phyloP scores from a whole-genome alignment of 2,888 invertebrate species.

The Zeuzera pyrina region DNA sequence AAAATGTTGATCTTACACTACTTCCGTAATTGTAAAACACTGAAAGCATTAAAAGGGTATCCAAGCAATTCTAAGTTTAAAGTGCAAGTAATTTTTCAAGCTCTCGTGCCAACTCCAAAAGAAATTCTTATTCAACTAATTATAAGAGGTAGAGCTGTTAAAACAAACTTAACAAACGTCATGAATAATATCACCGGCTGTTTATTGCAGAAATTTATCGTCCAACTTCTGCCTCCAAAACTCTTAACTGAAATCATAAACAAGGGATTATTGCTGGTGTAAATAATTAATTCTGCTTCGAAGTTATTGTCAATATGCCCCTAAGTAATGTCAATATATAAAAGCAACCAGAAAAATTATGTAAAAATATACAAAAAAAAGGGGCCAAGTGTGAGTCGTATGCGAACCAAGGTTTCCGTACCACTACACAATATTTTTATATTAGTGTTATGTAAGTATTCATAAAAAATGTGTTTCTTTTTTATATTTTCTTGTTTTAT shows the following conservation, averaged over 20 bases:
- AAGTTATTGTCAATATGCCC: constrained; percentile 35
- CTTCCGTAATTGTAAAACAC: background rate
- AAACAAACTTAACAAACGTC: constrained; percentile 58
- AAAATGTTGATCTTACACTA: background rate
- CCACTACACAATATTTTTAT: too few relatives aligned
- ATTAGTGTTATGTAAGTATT: too few relatives aligned
- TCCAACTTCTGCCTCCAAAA: constrained; percentile 50
- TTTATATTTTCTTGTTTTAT: too few relatives aligned
- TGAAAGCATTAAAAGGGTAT: too few relatives aligned
- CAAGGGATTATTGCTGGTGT: constrained; percentile 43
- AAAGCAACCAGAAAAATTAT: too few relatives aligned
- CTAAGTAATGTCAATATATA: too few relatives aligned
- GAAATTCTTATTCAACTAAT: constrained; percentile 48
- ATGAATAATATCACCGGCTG: constrained; percentile 65
- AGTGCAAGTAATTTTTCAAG: constrained; percentile 24
- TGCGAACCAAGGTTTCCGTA: too few relatives aligned
- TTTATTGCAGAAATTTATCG: constrained; percentile 60
- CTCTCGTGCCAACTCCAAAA: too few relatives aligned
- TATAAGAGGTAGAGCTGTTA: constrained; percentile 50
- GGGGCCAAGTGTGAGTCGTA: too few relatives aligned
- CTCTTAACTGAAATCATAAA: constrained; percentile 59
- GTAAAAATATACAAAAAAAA: too few relatives aligned
- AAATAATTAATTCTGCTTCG: constrained; percentile 42
- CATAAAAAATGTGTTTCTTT: too few relatives aligned
- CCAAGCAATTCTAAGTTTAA: constrained; percentile 15